Percentiles rank a stretch among this genome's conserved stretches.
Evolutionary conservation across 2,113 vertebrate genomes (phyloP).

Genomic region (Sarotherodon lohbergeri): DNA sequence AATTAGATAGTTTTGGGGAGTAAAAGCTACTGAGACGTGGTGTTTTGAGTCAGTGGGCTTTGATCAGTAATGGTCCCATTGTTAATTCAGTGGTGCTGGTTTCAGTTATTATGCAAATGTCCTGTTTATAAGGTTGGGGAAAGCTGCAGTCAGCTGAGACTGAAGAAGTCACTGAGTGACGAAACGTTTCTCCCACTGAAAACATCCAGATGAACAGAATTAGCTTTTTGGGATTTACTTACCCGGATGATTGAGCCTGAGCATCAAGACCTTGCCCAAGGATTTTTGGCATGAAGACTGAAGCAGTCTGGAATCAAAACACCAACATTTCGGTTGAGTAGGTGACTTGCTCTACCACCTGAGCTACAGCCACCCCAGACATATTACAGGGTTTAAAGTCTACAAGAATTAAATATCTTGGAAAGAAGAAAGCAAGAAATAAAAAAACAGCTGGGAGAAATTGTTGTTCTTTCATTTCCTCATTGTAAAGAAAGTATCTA

Average conservation of each 20-base stretch:
- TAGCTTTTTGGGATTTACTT: accelerated
- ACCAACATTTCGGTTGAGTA: neutral
- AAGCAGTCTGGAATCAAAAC: neutral
- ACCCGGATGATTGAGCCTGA: accelerated
- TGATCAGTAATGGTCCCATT: accelerated
- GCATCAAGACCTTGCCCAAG: accelerated
- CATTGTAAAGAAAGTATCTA: neutral
- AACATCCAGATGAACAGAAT: neutral
- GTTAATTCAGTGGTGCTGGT: accelerated
- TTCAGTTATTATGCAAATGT: neutral
- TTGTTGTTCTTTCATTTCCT: accelerated
- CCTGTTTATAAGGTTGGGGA: accelerated
- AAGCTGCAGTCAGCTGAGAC: neutral
- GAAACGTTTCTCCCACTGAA: accelerated
- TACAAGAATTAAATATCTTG: neutral
- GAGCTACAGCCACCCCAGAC: neutral
- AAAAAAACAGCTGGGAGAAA: neutral
- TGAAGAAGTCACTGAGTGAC: neutral
- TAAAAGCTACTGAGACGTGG: accelerated
- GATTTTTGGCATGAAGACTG: accelerated
- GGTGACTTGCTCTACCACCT: accelerated
- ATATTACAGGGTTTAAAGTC: neutral
- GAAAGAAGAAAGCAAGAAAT: accelerated
- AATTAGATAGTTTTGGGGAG: accelerated
- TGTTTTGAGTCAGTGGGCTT: accelerated